Conservation (phyloP, 2,888 invertebrate species). For the Andrena hattorfiana region DNA sequence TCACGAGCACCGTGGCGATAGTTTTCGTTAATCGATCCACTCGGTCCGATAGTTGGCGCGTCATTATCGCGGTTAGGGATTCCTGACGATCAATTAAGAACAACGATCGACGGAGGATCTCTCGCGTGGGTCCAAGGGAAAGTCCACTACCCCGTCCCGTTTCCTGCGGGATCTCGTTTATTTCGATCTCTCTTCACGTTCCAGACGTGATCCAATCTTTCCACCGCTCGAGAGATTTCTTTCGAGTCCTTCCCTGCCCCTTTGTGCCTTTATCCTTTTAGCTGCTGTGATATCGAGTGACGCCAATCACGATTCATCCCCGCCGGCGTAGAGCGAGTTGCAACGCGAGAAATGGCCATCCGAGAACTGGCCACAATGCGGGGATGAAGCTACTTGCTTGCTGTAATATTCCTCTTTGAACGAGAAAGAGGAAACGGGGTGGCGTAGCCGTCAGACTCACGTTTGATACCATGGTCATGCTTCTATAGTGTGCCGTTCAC, state of each 20-base stretch:
- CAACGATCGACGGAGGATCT: not conserved
- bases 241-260: not conserved
- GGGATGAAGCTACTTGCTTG: not conserved
- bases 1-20: conserved; percentile 31
- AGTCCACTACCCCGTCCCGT: conserved; percentile 17
- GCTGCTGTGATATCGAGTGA: not conserved
- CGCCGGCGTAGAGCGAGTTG: not conserved
- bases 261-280: conserved; percentile 20
- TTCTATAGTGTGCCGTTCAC: too few relatives aligned
- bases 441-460: not conserved
- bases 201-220: conserved; percentile 65
- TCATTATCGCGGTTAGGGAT: not conserved
- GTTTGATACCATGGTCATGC: too few relatives aligned
- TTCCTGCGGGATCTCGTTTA: conserved; percentile 58
- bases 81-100: conserved; percentile 7
- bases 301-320: conserved; percentile 24
- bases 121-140: not conserved
- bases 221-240: not conserved
- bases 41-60: conserved; percentile 1
- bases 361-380: not conserved
- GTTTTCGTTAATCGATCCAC: conserved; percentile 28
- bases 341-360: not conserved
- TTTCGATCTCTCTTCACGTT: conserved; percentile 53
- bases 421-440: not conserved
- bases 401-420: not conserved